A percentile compares a stretch with the other conserved stretches of the same genome.
These are phyloP conservation scores for Lathamus discolor DNA, from an alignment of 2,113 vertebrate genomes.

Conservation along the genomic window DNA sequence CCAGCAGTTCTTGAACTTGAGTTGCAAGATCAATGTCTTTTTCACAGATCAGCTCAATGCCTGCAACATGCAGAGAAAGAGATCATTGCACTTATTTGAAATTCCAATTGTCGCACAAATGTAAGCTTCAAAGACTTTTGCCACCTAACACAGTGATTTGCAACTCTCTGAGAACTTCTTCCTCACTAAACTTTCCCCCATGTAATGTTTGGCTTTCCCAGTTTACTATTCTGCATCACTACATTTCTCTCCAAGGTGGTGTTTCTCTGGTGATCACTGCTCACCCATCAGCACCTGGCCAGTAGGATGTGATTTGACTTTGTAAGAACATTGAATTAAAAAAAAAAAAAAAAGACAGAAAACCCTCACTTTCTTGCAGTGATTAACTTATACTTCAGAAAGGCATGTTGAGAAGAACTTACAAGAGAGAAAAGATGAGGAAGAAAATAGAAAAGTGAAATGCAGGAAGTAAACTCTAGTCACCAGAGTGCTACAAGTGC, in stretches of 20 bases:
- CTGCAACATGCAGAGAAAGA: constrained; percentile 67
- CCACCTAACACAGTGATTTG: neutral
- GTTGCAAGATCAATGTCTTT: constrained; percentile 95
- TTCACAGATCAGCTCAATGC: constrained; percentile 95
- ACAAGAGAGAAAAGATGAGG: neutral
- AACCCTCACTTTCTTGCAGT: neutral
- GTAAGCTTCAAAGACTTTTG: neutral
- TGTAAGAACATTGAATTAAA: neutral
- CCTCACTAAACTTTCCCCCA: neutral
- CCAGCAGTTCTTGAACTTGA: constrained; percentile 97
- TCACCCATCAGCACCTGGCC: neutral
- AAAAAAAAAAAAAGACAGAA: neutral
- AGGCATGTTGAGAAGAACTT: neutral
- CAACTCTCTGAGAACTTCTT: neutral
- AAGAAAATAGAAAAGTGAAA: neutral
- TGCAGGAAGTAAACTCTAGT: neutral
- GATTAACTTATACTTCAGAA: neutral
- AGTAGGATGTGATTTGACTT: neutral
- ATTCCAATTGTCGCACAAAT: neutral
- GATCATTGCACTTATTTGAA: neutral
- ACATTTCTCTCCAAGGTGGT: neutral
- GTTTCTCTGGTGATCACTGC: neutral
- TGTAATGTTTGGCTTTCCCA: neutral
- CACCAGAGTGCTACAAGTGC: neutral
- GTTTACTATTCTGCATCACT: neutral